phyloP scores from a whole-genome alignment of 2,797 vertebrate genomes.

The Pangasius krempfi region DNA sequence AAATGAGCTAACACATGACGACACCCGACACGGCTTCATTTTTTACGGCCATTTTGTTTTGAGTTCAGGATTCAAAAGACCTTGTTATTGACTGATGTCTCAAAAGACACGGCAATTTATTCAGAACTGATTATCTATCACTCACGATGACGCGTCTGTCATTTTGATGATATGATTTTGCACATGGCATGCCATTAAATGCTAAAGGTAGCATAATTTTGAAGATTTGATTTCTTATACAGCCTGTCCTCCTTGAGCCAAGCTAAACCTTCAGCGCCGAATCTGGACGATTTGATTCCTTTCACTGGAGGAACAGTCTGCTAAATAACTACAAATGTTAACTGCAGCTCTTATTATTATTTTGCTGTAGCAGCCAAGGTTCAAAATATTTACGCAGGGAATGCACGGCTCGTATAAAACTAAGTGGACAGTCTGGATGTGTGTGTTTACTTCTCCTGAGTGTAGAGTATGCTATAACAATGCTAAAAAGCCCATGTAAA shows the following conservation, averaged over 20 bases:
- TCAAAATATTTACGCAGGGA: slow-evolving; percentile 15
- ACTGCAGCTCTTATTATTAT: background rate
- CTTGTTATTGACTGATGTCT: background rate
- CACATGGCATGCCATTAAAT: background rate
- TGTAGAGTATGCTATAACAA: slow-evolving; percentile 29
- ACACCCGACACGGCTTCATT: background rate
- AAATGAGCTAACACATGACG: background rate
- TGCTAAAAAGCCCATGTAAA: slow-evolving; percentile 35
- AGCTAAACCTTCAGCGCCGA: background rate
- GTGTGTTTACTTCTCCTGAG: slow-evolving; percentile 29
- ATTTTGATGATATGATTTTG: slow-evolving; percentile 8
- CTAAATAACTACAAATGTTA: slow-evolving; percentile 1
- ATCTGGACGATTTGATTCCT: background rate
- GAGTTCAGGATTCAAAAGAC: background rate
- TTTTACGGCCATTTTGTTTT: background rate
- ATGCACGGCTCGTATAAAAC: slow-evolving; percentile 28
- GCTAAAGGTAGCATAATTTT: background rate
- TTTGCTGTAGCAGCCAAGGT: background rate
- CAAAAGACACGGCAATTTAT: background rate
- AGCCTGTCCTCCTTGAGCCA: background rate
- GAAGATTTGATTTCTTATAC: background rate
- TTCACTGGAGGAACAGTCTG: background rate
- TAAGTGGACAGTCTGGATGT: slow-evolving; percentile 38
- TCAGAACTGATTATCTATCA: background rate
- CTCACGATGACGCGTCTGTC: background rate